These are phyloP conservation scores for Apantesis nais DNA, from an alignment of 2,888 invertebrate species.

Conservation along the genomic window DNA sequence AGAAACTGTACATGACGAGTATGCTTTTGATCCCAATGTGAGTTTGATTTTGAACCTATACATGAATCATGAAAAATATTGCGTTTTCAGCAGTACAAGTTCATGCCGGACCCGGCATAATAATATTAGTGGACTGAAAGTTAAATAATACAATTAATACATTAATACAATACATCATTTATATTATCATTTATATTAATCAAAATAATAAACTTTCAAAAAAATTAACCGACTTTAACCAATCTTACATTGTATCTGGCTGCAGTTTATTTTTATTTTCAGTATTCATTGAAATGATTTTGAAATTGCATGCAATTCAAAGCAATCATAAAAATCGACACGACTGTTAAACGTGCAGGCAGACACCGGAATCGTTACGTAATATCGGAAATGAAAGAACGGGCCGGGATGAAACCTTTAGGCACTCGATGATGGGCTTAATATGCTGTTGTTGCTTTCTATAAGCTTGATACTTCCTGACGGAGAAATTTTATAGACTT, in stretches of 20 bases:
- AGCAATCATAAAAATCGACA: slow-evolving; percentile 15
- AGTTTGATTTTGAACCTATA: too few species aligned
- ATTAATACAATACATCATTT: too few species aligned
- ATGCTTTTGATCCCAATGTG: too few species aligned
- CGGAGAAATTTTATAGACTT: slow-evolving; percentile 6
- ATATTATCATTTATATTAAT: too few species aligned
- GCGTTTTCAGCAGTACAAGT: too few species aligned
- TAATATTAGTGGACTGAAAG: too few species aligned
- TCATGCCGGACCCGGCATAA: too few species aligned
- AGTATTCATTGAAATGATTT: neutral
- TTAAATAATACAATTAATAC: too few species aligned
- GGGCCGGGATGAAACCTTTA: slow-evolving; percentile 16
- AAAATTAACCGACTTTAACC: neutral
- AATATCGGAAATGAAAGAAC: slow-evolving; percentile 41
- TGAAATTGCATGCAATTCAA: slow-evolving; percentile 5
- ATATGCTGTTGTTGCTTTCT: slow-evolving; percentile 4
- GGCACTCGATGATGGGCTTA: slow-evolving; percentile 13
- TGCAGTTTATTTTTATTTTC: neutral
- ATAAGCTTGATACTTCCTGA: slow-evolving; percentile 11
- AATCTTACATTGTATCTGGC: neutral
- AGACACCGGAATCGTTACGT: slow-evolving; percentile 36
- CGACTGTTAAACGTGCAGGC: slow-evolving; percentile 26
- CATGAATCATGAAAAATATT: too few species aligned
- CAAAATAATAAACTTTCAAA: too few species aligned
- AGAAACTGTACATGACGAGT: neutral